These are phyloP conservation scores for Spizaetus ornatus DNA, from an alignment of 2,113 vertebrate genomes.

Conservation along the genomic window DNA sequence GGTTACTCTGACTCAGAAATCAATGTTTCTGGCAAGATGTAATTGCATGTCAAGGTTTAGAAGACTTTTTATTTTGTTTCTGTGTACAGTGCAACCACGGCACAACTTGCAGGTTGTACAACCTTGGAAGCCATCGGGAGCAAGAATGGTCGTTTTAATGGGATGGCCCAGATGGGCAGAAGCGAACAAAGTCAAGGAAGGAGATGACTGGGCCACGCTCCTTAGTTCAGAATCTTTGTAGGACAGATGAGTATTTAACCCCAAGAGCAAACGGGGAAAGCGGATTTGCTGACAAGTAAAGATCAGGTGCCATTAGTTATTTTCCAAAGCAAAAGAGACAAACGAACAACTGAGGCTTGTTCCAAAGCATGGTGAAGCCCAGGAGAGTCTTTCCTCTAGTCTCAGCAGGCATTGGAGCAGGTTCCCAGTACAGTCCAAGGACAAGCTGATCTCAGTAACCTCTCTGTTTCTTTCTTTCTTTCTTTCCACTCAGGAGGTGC, in stretches of 20 bases:
- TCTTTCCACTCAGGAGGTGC: not conserved
- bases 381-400: not conserved
- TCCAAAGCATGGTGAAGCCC: not conserved
- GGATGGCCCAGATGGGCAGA: not conserved
- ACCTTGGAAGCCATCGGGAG: not conserved
- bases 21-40: not conserved
- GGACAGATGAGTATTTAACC: not conserved
- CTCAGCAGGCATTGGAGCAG: not conserved
- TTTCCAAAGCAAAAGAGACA: not conserved
- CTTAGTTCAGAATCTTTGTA: not conserved
- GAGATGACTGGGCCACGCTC: not conserved
- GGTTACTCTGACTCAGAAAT: not conserved
- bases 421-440: not conserved
- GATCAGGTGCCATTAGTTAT: not conserved
- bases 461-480: rapidly evolving
- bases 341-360: not conserved
- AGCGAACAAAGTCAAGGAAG: not conserved
- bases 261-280: not conserved
- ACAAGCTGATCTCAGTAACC: not conserved
- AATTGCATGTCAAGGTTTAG: not conserved
- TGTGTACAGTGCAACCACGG: not conserved
- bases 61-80: not conserved
- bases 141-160: not conserved
- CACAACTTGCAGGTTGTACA: not conserved
- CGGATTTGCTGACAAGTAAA: not conserved